These are phyloP conservation scores for Lepidochitona cinerea DNA, from an alignment of 2,888 invertebrate species.

Conservation along the genomic window DNA sequence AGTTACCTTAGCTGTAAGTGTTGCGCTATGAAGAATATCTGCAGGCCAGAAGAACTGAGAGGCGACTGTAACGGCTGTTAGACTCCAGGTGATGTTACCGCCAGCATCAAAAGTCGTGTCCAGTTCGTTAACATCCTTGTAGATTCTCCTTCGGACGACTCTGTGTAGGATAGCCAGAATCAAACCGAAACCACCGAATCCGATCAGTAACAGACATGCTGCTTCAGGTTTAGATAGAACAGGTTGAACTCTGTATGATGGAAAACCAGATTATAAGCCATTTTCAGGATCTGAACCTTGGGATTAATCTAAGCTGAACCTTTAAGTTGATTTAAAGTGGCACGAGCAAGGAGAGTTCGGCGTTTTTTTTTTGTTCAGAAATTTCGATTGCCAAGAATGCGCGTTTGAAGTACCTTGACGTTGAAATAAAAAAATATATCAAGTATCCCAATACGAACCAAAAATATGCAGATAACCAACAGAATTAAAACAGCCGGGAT, in stretches of 20 bases:
- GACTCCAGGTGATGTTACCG: constrained; percentile 2
- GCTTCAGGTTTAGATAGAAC: background rate
- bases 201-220: background rate
- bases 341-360: no score
- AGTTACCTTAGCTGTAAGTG: background rate
- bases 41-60: constrained; percentile 5
- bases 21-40: background rate
- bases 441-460: no score
- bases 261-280: no score
- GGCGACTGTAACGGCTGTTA: background rate
- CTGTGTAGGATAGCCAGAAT: background rate
- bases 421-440: no score
- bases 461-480: no score
- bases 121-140: background rate
- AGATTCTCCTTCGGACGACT: background rate
- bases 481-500: no score
- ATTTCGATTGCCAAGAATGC: no score
- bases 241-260: background rate
- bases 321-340: no score
- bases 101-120: background rate
- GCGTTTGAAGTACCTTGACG: no score
- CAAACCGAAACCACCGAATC: background rate
- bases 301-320: no score
- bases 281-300: no score
- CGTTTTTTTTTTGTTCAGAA: no score